Evolutionary conservation across 30 jellyfish, hydroid and myxozoan genomes (phyloP).

Genomic region (Nemopilema nomurai): DNA sequence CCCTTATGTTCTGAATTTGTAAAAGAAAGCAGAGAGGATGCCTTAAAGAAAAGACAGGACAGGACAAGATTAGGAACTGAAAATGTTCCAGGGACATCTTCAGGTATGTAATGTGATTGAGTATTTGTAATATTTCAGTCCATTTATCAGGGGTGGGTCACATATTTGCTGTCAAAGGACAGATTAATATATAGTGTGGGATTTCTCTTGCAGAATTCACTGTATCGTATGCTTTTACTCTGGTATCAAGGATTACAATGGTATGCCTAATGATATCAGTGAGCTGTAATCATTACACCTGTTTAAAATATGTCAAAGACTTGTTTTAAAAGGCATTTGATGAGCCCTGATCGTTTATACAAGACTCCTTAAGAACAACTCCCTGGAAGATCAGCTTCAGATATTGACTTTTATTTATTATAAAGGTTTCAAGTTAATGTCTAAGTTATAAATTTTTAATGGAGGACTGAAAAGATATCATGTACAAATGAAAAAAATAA

Average conservation of each 20-base stretch:
- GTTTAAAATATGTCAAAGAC: constrained; percentile 29
- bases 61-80: neutral
- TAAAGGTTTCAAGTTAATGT: neutral
- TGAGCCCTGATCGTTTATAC: constrained; percentile 35
- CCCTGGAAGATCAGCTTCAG: constrained; percentile 36
- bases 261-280: neutral
- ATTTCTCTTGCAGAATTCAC: neutral
- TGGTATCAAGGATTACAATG: neutral
- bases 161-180: neutral
- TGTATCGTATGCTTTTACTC: neutral
- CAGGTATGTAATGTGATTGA: neutral
- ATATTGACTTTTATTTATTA: neutral
- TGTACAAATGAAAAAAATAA: neutral
- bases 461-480: neutral
- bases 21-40: neutral
- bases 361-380: constrained; percentile 50
- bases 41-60: neutral
- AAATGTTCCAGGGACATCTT: neutral
- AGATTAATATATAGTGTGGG: neutral
- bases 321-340: constrained; percentile 37
- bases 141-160: neutral
- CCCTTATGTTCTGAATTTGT: neutral
- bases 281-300: constrained; percentile 39
- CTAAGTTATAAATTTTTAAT: neutral
- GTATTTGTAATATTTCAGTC: neutral